phyloP scores from a whole-genome alignment of 2,797 vertebrate genomes.

The Centroberyx gerrardi region DNA sequence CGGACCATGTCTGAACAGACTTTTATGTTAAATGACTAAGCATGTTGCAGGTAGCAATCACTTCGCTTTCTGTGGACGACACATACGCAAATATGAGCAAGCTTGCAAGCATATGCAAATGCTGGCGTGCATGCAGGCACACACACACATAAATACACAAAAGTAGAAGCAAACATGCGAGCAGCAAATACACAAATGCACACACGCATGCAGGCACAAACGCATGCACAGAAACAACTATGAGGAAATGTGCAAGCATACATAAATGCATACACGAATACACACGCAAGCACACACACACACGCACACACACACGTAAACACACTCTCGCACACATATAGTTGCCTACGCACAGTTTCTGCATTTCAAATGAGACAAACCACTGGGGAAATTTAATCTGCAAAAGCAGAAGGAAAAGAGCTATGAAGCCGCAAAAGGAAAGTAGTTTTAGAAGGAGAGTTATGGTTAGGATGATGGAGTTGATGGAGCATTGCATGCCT shows the following conservation, averaged over 20 bases:
- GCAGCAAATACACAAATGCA: constrained; percentile 32
- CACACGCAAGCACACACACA: constrained; percentile 15
- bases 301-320: constrained; percentile 52
- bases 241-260: constrained; percentile 47
- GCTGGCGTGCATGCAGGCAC: constrained; percentile 44
- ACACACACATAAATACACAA: constrained; percentile 21
- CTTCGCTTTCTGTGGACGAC: constrained; percentile 62
- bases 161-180: not conserved
- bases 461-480: constrained; percentile 68
- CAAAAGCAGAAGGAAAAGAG: constrained; percentile 78
- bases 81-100: constrained; percentile 44
- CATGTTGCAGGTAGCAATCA: constrained; percentile 64
- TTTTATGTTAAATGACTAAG: constrained; percentile 66
- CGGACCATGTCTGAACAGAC: constrained; percentile 58
- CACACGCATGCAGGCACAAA: constrained; percentile 4
- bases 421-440: constrained; percentile 76
- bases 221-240: constrained; percentile 41
- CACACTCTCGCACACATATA: constrained; percentile 61
- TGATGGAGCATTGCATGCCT: constrained; percentile 73
- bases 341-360: constrained; percentile 70
- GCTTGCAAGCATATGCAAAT: constrained; percentile 29
- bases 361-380: constrained; percentile 83
- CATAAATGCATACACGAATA: constrained; percentile 25
- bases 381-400: constrained; percentile 84
- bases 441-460: constrained; percentile 72